A percentile compares a stretch with the other conserved stretches of the same genome.
Evolutionary conservation across 2,113 vertebrate genomes (phyloP).

Genomic region (Aspiorhynchus laticeps): DNA sequence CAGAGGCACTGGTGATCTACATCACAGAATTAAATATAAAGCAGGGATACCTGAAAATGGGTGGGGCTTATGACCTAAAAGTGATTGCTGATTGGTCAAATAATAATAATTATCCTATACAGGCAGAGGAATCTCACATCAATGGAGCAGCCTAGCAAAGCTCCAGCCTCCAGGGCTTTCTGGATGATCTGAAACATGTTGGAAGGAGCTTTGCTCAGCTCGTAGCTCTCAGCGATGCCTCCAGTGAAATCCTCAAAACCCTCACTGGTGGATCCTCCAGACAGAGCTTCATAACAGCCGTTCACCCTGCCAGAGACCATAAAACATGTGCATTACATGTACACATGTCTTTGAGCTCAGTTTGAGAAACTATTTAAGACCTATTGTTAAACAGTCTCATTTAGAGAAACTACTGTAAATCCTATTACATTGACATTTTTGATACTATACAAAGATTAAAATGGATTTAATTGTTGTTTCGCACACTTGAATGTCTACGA

Average conservation of each 20-base stretch:
- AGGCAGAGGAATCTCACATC: conserved; percentile 76
- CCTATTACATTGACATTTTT: no score
- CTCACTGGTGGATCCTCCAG: conserved; percentile 34
- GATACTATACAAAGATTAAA: neutral
- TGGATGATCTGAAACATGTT: conserved; percentile 12
- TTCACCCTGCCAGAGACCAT: neutral
- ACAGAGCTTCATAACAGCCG: conserved; percentile 37
- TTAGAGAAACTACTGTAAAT: neutral
- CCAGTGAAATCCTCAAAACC: conserved; percentile 47
- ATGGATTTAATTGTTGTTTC: neutral
- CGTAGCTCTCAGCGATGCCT: conserved; percentile 31
- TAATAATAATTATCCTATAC: neutral
- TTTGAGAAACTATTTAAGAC: neutral
- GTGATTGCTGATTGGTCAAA: neutral
- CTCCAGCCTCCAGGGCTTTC: conserved; percentile 74
- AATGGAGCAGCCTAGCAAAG: conserved; percentile 93
- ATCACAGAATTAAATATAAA: neutral
- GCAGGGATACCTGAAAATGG: neutral
- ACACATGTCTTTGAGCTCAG: neutral
- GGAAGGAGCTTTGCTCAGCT: conserved; percentile 21
- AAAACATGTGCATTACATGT: neutral
- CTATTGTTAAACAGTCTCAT: neutral
- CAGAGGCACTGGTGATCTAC: conserved; percentile 89
- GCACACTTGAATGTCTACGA: neutral
- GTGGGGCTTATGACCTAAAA: neutral